phyloP scores from a whole-genome alignment of 1,140 invertebrate species.

The Aphis craccivora region DNA sequence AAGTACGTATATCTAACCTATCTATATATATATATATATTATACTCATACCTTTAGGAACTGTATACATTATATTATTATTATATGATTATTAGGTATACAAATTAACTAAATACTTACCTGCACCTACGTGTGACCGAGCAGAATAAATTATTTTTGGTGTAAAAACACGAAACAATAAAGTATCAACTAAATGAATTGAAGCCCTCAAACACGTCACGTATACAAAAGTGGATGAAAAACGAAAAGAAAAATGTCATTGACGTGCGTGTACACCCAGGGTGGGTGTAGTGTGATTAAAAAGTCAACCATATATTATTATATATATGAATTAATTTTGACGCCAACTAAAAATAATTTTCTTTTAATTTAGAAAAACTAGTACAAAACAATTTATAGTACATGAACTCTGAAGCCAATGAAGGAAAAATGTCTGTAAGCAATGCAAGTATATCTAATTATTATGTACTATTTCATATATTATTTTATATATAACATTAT shows the following conservation, averaged over 20 bases:
- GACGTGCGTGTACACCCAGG: neutral
- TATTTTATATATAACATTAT: neutral
- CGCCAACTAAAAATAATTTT: neutral
- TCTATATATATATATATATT: neutral
- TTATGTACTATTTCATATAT: neutral
- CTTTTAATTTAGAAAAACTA: neutral
- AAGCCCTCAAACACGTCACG: neutral
- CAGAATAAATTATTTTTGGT: neutral
- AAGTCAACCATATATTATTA: neutral
- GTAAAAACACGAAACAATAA: neutral
- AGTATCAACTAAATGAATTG: neutral
- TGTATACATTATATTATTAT: neutral
- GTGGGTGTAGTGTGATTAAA: neutral
- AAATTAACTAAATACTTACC: neutral
- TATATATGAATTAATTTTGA: neutral
- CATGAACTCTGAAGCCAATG: neutral
- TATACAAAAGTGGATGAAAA: neutral
- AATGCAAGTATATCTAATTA: neutral
- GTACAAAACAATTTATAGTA: neutral
- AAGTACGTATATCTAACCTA: neutral
- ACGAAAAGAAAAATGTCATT: neutral
- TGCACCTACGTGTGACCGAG: neutral
- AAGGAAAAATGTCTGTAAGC: too few species aligned
- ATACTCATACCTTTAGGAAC: neutral
- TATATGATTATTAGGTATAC: neutral